phyloP scores from a whole-genome alignment of 2,113 vertebrate species.

The Amblyopsis rosae region DNA sequence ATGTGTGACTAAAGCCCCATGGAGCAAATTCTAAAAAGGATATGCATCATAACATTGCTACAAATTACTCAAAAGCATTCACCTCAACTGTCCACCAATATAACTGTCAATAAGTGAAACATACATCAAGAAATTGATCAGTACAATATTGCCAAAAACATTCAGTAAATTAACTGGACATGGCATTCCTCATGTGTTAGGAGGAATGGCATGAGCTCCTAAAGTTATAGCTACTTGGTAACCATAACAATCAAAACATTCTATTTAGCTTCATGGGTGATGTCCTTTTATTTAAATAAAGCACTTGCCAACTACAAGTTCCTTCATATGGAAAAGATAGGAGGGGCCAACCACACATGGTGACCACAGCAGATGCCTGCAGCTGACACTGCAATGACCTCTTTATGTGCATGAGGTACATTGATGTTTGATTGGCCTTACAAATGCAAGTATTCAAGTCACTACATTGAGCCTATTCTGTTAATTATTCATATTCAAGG shows the following conservation, averaged over 20 bases:
- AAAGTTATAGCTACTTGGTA: slow-evolving; percentile 15
- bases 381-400: slow-evolving; percentile 54
- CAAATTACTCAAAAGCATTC: slow-evolving; percentile 21
- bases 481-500: slow-evolving; percentile 37
- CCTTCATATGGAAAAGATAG: slow-evolving; percentile 14
- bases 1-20: neutral
- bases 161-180: neutral
- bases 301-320: slow-evolving; percentile 58
- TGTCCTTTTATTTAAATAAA: slow-evolving; percentile 42
- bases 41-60: slow-evolving; percentile 14
- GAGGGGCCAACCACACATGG: slow-evolving; percentile 54
- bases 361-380: slow-evolving; percentile 37
- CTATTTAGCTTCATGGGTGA: slow-evolving; percentile 22
- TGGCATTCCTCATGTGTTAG: neutral
- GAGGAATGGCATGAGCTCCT: slow-evolving; percentile 18
- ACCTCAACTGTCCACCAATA: slow-evolving; percentile 19
- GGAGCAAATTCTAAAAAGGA: neutral
- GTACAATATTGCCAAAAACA: slow-evolving; percentile 5
- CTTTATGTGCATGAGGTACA: slow-evolving; percentile 32
- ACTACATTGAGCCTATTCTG: no score
- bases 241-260: slow-evolving; percentile 23
- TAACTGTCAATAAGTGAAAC: slow-evolving; percentile 13
- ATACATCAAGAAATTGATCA: slow-evolving; percentile 3
- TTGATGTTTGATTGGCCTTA: slow-evolving; percentile 20
- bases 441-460: slow-evolving; percentile 36